Evolutionary conservation across 2,113 vertebrate genomes (phyloP).

Genomic region (Panthera tigris): DNA sequence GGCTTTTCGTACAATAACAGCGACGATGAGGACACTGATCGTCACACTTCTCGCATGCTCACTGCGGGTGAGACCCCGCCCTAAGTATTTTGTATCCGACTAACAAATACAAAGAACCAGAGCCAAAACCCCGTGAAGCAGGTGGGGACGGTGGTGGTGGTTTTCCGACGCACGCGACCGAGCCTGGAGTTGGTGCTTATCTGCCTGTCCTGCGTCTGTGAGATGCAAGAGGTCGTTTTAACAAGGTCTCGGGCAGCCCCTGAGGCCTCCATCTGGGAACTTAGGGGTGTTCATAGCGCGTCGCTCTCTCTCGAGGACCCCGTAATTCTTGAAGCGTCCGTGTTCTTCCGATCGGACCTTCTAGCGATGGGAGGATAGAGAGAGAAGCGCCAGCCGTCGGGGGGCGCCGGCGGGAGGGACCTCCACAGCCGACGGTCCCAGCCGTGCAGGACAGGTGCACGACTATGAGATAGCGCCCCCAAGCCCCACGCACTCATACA

Average conservation of each 20-base stretch:
- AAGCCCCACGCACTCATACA: neutral
- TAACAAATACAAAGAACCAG: neutral
- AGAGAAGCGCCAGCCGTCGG: neutral
- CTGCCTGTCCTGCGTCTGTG: neutral
- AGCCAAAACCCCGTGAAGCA: neutral
- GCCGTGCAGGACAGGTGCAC: neutral
- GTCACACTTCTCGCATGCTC: neutral
- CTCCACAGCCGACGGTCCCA: fast-evolving
- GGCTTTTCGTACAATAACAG: neutral
- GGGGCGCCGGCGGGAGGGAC: neutral
- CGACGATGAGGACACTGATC: fast-evolving
- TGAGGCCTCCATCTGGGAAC: neutral
- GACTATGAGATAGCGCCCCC: neutral
- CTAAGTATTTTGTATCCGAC: neutral
- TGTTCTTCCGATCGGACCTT: neutral
- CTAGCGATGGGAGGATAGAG: neutral
- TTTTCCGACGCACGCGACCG: neutral
- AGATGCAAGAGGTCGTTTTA: neutral
- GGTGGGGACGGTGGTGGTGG: neutral
- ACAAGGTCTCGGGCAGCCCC: neutral
- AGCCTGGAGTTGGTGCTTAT: neutral
- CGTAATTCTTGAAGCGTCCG: fast-evolving
- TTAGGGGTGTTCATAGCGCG: neutral
- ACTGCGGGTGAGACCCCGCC: neutral
- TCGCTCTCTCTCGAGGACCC: neutral